Conservation (phyloP, 2,797 vertebrate species). For the Eremophila alpestris region DNA sequence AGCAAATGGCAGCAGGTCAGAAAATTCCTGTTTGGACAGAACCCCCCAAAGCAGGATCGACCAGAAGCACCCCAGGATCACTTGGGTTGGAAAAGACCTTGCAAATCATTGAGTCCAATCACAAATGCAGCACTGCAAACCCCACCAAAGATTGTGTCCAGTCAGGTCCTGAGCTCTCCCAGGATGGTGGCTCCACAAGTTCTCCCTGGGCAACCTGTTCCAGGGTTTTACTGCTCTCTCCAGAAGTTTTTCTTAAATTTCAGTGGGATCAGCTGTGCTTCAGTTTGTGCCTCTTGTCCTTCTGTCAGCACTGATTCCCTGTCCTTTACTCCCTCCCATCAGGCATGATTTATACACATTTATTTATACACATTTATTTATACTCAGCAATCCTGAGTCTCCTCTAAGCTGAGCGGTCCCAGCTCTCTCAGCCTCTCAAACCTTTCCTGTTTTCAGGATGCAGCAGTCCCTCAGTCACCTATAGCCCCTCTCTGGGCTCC, state of each 20-base stretch:
- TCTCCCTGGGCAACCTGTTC: neutral
- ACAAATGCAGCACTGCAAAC: neutral
- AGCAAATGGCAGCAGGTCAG: neutral
- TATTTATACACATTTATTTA: neutral
- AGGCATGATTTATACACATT: neutral
- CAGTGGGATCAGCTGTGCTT: neutral
- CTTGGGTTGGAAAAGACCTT: neutral
- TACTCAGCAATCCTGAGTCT: accelerated
- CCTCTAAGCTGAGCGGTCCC: neutral
- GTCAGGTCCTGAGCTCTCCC: neutral
- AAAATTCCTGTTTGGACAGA: neutral
- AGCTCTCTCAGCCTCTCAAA: neutral
- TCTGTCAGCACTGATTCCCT: neutral
- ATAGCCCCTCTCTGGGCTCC: neutral
- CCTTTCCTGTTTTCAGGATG: accelerated
- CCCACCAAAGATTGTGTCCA: neutral
- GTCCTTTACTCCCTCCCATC: neutral
- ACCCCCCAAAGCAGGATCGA: neutral
- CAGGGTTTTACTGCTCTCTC: neutral
- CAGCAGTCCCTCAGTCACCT: neutral
- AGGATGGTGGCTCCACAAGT: neutral
- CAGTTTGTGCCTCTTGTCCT: neutral
- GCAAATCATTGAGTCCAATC: neutral
- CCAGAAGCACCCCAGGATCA: neutral
- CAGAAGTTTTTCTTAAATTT: neutral